Evolutionary conservation across 92 coral and sea anemone species (phyloP), one percentile per base, ranked within the genome.

Genomic region (Phenganax marumi): DNA sequence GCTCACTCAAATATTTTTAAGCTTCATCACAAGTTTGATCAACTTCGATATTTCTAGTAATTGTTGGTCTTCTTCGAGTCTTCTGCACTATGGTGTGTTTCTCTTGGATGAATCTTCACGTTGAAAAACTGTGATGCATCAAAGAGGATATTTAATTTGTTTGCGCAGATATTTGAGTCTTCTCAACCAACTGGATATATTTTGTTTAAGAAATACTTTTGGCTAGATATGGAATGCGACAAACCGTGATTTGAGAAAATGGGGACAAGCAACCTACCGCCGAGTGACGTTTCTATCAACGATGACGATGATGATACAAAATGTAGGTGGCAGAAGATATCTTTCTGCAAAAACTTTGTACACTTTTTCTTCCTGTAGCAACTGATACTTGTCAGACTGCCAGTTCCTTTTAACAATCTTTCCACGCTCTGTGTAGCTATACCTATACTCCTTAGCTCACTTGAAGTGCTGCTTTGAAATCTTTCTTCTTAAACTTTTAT

Each of bases 231-330:
- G 57, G 17, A 22, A 76, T 76, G 69, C 7, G 7, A 2, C 16
- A 33, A 9, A 10, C 50, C n/a, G 9, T 49, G 23, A 25, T 25
- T 56, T 55, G 58, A 55, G 78, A 26, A 76, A 53, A 54, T 58
- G 81, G 57, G 12, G 46, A 26, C 47, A 43, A 76, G 2, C 50
- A 10, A 4, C 8, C 52, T 10, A 21, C 9, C 12, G 23, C 8
- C 81, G 52, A 55, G 23, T 21, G 68, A 56, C 11, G n/a, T 54
- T 23, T 10, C 50, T 76, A 14, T 58, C 21, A 43, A 23, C 16
- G 68, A 12, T 10, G 81, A 76, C 39, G 81, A 76, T 12, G 79
- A 74, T 22, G 80, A 75, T 22, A 54, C 81, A 39, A 54, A 54
- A 54, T 76, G 81, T 76, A 76, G 68, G 81, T 76, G 26, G n/a